phyloP scores from a whole-genome alignment of 2,113 vertebrate species.

The Galbula dea region DNA sequence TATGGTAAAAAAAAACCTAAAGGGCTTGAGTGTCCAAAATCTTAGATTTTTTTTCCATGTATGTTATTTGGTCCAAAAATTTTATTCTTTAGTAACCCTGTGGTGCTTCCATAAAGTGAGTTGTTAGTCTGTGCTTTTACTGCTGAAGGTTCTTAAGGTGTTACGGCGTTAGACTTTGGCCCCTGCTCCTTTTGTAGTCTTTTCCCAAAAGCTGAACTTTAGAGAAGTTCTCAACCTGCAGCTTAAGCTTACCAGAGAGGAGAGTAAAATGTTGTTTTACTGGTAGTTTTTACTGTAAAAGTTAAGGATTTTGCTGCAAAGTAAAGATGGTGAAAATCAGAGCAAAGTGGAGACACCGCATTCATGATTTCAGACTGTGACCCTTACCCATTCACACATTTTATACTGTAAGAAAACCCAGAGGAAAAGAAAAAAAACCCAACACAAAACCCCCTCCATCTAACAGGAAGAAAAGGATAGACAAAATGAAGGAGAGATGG shows the following conservation, averaged over 20 bases:
- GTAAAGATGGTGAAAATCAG: neutral
- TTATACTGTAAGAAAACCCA: constrained; percentile 35
- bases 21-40: neutral
- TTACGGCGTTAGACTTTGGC: neutral
- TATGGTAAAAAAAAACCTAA: neutral
- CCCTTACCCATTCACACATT: constrained; percentile 27
- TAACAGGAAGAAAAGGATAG: neutral
- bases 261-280: neutral
- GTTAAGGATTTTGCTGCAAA: no score
- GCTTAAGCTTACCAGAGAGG: neutral
- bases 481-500: constrained; percentile 32
- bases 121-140: neutral
- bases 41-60: neutral
- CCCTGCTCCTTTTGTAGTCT: neutral
- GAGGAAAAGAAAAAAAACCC: neutral
- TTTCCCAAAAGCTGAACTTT: neutral
- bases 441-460: no score
- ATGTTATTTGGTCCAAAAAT: neutral
- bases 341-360: constrained; percentile 14
- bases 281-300: neutral
- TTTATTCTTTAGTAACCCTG: neutral
- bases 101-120: neutral
- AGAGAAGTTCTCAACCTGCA: neutral
- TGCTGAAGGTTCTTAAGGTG: neutral
- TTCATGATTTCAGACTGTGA: constrained; percentile 47